Conservation (phyloP, 1,140 invertebrate genomes). For the Hyphantria cunea region DNA sequence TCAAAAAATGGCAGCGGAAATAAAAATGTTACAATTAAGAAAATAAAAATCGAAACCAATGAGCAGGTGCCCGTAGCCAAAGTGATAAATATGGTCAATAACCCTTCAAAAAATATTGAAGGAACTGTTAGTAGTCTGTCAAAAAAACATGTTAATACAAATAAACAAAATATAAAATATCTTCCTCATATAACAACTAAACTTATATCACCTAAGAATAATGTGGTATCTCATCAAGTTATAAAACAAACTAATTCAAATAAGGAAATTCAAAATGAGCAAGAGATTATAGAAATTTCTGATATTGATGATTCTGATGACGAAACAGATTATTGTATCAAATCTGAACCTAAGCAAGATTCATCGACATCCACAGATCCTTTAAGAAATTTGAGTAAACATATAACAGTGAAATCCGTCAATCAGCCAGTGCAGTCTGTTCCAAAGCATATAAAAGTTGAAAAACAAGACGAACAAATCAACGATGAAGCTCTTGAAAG, state of each 20-base stretch:
- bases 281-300: constrained; percentile 58
- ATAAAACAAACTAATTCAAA: constrained; percentile 17
- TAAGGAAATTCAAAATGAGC: constrained; percentile 26
- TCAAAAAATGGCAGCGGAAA: constrained; percentile 6
- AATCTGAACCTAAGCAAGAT: constrained; percentile 8
- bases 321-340: constrained; percentile 32
- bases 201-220: constrained; percentile 40
- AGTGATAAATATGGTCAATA: neutral
- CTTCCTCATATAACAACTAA: constrained; percentile 61
- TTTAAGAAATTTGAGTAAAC: constrained; percentile 48
- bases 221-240: neutral
- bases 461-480: constrained; percentile 19
- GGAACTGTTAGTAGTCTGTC: too few relatives aligned
- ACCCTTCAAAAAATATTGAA: constrained; percentile 2
- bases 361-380: constrained; percentile 22
- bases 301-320: constrained; percentile 74
- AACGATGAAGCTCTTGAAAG: constrained; percentile 6
- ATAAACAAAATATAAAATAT: constrained; percentile 52
- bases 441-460: constrained; percentile 11
- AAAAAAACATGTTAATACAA: constrained; percentile 7
- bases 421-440: constrained; percentile 15
- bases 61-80: neutral
- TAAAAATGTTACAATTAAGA: constrained; percentile 17
- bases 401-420: constrained; percentile 48
- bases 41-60: constrained; percentile 8